These are phyloP conservation scores for Galerucella nymphaeae DNA, from an alignment of 2,888 invertebrate species.

Conservation along the genomic window DNA sequence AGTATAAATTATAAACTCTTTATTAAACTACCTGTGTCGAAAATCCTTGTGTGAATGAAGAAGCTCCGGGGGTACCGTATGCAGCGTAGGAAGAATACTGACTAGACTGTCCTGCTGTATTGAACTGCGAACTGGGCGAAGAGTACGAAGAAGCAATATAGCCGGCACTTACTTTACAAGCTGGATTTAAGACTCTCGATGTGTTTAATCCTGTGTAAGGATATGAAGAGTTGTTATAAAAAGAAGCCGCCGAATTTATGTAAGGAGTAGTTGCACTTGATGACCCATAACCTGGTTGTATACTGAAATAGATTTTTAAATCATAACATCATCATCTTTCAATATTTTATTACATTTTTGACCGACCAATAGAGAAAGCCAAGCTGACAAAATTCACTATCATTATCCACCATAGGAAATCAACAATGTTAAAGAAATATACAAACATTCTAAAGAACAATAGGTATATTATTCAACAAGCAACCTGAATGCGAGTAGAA, in stretches of 20 bases:
- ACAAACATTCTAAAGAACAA: too few relatives aligned
- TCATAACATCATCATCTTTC: constrained; percentile 8
- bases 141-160: constrained; percentile 63
- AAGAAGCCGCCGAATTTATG: constrained; percentile 61
- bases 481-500: too few relatives aligned
- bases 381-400: too few relatives aligned
- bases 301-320: constrained; percentile 55
- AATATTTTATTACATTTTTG: not conserved
- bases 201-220: constrained; percentile 65
- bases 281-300: constrained; percentile 66
- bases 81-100: constrained; percentile 66
- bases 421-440: too few relatives aligned
- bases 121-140: constrained; percentile 62
- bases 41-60: constrained; percentile 68
- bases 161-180: constrained; percentile 71
- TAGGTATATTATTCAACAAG: too few relatives aligned
- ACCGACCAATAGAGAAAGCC: too few relatives aligned
- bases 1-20: not conserved
- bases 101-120: constrained; percentile 65
- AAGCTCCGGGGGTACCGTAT: constrained; percentile 66
- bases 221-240: constrained; percentile 62
- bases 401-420: too few relatives aligned
- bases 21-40: constrained; percentile 68
- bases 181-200: constrained; percentile 63
- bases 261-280: constrained; percentile 60